A percentile compares a stretch with the other conserved stretches of the same genome.
Evolutionary conservation across 2,797 vertebrate genomes (phyloP).

Genomic region (Thalassophryne amazonica): DNA sequence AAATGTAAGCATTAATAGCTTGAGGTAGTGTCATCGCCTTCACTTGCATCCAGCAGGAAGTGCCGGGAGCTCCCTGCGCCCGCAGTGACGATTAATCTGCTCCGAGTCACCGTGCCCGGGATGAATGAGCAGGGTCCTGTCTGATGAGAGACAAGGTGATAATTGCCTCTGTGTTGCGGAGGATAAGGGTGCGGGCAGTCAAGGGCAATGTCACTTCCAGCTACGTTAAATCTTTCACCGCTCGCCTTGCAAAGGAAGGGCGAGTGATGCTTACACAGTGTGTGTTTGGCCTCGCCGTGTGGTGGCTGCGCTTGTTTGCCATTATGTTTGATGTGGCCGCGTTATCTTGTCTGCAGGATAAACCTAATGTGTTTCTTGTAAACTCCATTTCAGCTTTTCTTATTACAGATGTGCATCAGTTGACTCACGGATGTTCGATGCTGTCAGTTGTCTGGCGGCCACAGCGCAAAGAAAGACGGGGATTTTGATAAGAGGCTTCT

Average conservation of each 20-base stretch:
- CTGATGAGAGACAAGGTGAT: slow-evolving; percentile 59
- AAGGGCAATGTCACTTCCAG: slow-evolving; percentile 52
- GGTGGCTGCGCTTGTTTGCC: slow-evolving; percentile 34
- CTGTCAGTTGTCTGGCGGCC: slow-evolving; percentile 26
- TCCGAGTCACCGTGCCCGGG: slow-evolving; percentile 5
- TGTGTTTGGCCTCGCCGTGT: slow-evolving; percentile 55
- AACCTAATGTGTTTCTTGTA: slow-evolving; percentile 57
- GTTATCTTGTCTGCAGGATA: slow-evolving; percentile 61
- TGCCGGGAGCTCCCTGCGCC: slow-evolving; percentile 42
- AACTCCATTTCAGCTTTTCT: slow-evolving; percentile 57
- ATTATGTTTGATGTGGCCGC: slow-evolving; percentile 33
- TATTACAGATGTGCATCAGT: slow-evolving; percentile 59
- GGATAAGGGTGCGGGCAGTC: slow-evolving; percentile 48
- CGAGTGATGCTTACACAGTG: slow-evolving; percentile 32
- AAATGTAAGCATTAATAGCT: slow-evolving; percentile 65
- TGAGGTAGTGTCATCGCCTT: slow-evolving; percentile 42
- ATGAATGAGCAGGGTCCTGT: slow-evolving; percentile 32
- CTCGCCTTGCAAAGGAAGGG: slow-evolving; percentile 23
- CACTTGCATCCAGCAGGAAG: slow-evolving; percentile 60
- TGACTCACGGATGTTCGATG: slow-evolving; percentile 30
- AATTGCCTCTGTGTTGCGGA: slow-evolving; percentile 59
- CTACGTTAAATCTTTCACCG: slow-evolving; percentile 34
- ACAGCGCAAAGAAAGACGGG: not conserved
- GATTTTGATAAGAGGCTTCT: slow-evolving; percentile 16
- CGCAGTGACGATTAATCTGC: slow-evolving; percentile 67